phyloP scores from a whole-genome alignment of 2,888 invertebrate genomes.

The Matsumyia berberina region DNA sequence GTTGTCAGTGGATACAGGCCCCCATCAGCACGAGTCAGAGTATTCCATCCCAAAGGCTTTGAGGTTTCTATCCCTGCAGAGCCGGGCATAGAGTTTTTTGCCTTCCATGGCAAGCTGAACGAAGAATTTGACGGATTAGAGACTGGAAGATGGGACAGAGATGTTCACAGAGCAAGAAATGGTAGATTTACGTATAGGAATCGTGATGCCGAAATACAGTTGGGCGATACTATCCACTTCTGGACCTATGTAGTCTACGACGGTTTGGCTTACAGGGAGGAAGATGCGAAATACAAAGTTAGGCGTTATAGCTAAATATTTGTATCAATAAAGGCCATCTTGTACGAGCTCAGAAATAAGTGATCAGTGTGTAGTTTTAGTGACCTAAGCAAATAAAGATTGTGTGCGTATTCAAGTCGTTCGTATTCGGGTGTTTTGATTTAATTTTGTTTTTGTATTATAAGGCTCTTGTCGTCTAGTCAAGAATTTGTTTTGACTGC shows the following conservation, averaged over 20 bases:
- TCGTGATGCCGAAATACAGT: conserved; percentile 85
- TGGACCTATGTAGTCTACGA: conserved; percentile 90
- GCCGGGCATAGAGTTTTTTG: conserved; percentile 88
- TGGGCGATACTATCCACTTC: conserved; percentile 88
- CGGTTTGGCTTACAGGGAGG: conserved; percentile 88
- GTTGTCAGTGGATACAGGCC: conserved; percentile 80
- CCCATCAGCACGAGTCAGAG: conserved; percentile 84
- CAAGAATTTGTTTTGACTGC: too few species aligned
- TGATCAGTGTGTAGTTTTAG: too few species aligned
- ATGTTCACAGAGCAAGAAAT: conserved; percentile 86
- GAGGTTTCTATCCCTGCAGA: conserved; percentile 85
- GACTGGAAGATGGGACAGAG: conserved; percentile 87
- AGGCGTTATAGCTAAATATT: background rate
- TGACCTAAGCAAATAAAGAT: too few species aligned
- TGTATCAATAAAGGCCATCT: too few species aligned
- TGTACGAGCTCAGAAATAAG: too few species aligned
- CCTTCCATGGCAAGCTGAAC: conserved; percentile 90
- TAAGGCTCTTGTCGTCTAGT: too few species aligned
- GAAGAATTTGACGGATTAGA: conserved; percentile 88
- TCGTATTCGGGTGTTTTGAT: too few species aligned
- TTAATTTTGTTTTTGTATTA: too few species aligned
- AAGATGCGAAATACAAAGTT: conserved; percentile 83
- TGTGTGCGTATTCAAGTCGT: too few species aligned
- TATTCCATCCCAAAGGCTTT: conserved; percentile 84
- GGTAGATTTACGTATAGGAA: conserved; percentile 89